These are phyloP conservation scores for Trichonephila clavipes DNA, from an alignment of 1,140 invertebrate species.

Conservation along the genomic window DNA sequence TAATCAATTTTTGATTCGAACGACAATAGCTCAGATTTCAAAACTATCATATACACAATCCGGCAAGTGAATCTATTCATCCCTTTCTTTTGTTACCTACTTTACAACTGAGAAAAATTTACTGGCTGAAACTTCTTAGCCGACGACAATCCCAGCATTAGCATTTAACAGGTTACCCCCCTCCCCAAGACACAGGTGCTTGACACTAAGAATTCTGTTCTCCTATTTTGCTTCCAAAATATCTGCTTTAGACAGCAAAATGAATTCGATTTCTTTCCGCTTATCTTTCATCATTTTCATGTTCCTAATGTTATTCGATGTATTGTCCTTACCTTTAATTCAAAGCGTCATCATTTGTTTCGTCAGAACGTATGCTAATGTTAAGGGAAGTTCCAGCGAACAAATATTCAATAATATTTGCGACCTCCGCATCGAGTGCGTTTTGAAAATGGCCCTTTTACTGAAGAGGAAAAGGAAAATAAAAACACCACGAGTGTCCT, in stretches of 20 bases:
- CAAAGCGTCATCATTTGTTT: constrained; percentile 51
- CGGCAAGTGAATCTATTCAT: background rate
- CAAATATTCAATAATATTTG: constrained; percentile 72
- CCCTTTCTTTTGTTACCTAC: background rate
- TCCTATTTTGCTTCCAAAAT: background rate
- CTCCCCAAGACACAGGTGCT: background rate
- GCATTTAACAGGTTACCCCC: background rate
- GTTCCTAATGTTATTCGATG: constrained; percentile 59
- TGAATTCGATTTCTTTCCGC: constrained; percentile 22
- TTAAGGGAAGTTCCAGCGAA: background rate
- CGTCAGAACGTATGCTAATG: constrained; percentile 66
- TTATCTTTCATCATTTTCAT: constrained; percentile 49
- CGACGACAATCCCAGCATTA: background rate
- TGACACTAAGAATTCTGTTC: constrained; percentile 11
- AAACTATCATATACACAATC: background rate
- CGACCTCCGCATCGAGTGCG: background rate
- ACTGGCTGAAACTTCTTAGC: background rate
- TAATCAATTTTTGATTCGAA: no score
- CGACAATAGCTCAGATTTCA: no score
- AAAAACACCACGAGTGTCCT: constrained; percentile 43
- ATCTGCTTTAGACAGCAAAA: background rate
- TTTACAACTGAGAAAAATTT: background rate
- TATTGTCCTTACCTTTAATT: constrained; percentile 60
- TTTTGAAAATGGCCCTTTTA: constrained; percentile 40
- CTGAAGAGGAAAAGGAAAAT: constrained; percentile 23